Base-by-base conservation (phyloP, 2,797 vertebrate species). In the Varecia variegata region DNA sequence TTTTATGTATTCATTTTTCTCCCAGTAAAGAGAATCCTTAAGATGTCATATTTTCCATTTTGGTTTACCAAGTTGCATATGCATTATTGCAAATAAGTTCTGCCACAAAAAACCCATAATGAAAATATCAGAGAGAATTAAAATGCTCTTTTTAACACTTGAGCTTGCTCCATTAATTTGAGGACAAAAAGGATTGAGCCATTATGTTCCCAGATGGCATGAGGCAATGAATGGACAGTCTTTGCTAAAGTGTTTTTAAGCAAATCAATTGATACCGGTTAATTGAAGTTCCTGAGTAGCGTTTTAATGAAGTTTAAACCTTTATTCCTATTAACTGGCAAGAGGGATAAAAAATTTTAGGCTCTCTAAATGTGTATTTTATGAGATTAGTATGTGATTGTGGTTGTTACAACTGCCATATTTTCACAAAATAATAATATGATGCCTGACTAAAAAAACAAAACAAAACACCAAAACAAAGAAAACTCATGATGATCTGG, bases 51-150 rank as follows among this genome's bases (percentile, higher is more conserved):
- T 97, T 98, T 98, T 98, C 80, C 95, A 56, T 98, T 98, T 98
- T 94, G 73, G 88, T 96, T 98, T 98, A 84, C 74, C 96, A 97
- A 98, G 98, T 98, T 98, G 98, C 94, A 96, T 98, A 97, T 97
- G 96, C 97, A 97, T 98, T 98, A 97, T 98, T 98, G 96, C 97
- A 98, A 98, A 98, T 98, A 94, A 98, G 89, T 97, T 98, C 95
- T 97, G 76, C 96, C 97, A 97, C 97, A 97, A 98, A 96, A 97
- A 98, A 98, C 97, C 96, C 84, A 94, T 98, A 98, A 98, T 98
- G 97, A 98, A 98, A 98, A 98, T 97, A 97, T 97, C 83, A 97
- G 96, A 98, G 95, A 97, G 97, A 98, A 98, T 98, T 98, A 97
- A 98, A 98, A 91, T 94, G 67, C 88, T 98, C 92, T 97, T 98